A percentile compares a stretch with the other conserved stretches of the same genome.
These are phyloP conservation scores for Epirrita christyi DNA, from an alignment of 2,888 invertebrate species.

Conservation along the genomic window DNA sequence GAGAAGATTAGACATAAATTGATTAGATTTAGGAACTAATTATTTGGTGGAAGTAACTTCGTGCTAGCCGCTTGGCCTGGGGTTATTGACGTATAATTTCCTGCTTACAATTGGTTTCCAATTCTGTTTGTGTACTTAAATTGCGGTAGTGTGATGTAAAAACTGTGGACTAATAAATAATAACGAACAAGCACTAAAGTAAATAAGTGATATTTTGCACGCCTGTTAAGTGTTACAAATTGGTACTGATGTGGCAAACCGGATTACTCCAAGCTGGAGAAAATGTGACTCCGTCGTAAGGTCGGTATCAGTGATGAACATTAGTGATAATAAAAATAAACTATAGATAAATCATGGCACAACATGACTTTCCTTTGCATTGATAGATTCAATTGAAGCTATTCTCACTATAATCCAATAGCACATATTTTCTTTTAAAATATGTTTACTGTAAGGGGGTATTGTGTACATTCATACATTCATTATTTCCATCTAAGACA, in stretches of 20 bases:
- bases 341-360: not conserved
- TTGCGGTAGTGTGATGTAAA: constrained; percentile 64
- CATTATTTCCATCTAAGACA: too few species aligned
- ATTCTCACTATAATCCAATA: constrained; percentile 8
- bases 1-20: not conserved
- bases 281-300: constrained; percentile 79
- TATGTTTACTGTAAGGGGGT: not conserved
- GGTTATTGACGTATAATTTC: constrained; percentile 77
- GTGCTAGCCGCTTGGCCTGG: constrained; percentile 58
- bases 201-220: constrained; percentile 56
- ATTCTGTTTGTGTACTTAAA: constrained; percentile 69
- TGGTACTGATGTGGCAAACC: constrained; percentile 81
- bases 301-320: constrained; percentile 63
- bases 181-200: constrained; percentile 51
- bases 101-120: constrained; percentile 61
- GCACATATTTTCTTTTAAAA: too few species aligned
- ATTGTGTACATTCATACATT: not conserved
- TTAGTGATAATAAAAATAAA: not conserved
- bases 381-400: not conserved
- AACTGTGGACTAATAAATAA: constrained; percentile 44
- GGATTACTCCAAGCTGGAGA: constrained; percentile 73
- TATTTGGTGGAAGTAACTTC: constrained; percentile 25
- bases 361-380: not conserved
- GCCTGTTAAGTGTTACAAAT: constrained; percentile 68
- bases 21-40: constrained; percentile 1